phyloP scores from a whole-genome alignment of 1,140 invertebrate species.

The Heliothis subflexa region DNA sequence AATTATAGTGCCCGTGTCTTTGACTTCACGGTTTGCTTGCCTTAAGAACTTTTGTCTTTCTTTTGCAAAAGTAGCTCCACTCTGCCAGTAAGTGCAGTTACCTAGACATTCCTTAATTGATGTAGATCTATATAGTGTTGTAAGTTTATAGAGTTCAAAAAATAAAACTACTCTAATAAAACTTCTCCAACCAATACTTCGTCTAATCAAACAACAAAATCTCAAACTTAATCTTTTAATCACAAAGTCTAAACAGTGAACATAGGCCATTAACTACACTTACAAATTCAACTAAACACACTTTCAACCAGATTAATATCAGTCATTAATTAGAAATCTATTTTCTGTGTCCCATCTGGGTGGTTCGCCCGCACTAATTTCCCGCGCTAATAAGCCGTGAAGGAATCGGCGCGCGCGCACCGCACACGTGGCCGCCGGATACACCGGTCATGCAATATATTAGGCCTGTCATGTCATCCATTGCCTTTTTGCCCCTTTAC shows the following conservation, averaged over 20 bases:
- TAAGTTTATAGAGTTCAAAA: background rate
- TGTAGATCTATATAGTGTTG: background rate
- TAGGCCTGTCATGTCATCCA: slow-evolving; percentile 58
- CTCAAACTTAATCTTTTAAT: background rate
- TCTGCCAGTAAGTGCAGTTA: no score
- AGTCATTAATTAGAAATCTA: slow-evolving; percentile 44
- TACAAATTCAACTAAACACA: slow-evolving; percentile 28
- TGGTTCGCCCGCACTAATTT: slow-evolving; percentile 62
- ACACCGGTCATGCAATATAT: slow-evolving; percentile 61
- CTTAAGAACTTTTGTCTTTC: slow-evolving; percentile 9
- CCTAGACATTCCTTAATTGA: background rate
- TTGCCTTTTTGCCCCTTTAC: slow-evolving; percentile 37
- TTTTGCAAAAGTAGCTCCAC: background rate
- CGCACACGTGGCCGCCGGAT: slow-evolving; percentile 67
- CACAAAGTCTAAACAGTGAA: slow-evolving; percentile 41
- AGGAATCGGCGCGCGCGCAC: slow-evolving; percentile 59
- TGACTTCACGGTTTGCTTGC: slow-evolving; percentile 12
- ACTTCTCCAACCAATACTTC: background rate
- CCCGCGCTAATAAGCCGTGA: slow-evolving; percentile 72
- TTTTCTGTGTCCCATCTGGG: slow-evolving; percentile 46
- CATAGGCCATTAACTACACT: slow-evolving; percentile 20
- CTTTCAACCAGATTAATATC: slow-evolving; percentile 44
- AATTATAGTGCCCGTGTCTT: slow-evolving; percentile 34
- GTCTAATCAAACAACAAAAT: background rate
- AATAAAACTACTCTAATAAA: background rate